phyloP scores from a whole-genome alignment of 1,140 invertebrate species.

The Paramacrobiotus metropolitanus region DNA sequence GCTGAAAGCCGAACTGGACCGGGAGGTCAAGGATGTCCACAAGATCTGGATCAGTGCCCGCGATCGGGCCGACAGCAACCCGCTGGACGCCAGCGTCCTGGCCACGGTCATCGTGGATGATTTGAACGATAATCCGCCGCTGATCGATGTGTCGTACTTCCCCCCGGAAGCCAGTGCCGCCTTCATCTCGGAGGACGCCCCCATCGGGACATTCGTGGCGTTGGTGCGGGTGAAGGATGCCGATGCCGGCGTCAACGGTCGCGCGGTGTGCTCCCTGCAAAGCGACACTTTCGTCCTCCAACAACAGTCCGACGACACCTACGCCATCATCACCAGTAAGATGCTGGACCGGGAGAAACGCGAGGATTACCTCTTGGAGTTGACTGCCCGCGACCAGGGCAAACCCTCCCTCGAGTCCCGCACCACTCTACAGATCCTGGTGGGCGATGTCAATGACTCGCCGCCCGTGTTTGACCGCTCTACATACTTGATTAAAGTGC shows the following conservation, averaged over 20 bases:
- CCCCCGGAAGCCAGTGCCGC: background rate
- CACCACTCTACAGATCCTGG: background rate
- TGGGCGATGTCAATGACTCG: background rate
- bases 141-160: background rate
- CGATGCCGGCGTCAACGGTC: background rate
- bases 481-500: background rate
- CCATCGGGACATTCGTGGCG: background rate
- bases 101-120: background rate
- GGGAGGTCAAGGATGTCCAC: background rate
- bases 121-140: background rate
- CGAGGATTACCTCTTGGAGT: background rate
- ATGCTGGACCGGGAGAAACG: background rate
- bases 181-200: background rate
- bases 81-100: background rate
- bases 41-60: background rate
- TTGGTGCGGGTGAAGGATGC: background rate
- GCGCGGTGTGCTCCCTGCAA: background rate
- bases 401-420: background rate
- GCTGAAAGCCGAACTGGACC: background rate
- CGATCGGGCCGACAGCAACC: background rate
- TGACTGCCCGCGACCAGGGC: background rate
- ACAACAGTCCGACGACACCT: background rate
- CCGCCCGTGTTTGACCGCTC: slow-evolving; percentile 1
- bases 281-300: background rate
- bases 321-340: background rate